Evolutionary conservation across 1,140 invertebrate genomes (phyloP), one percentile per base, ranked within the genome.

Genomic region (Apis dorsata): DNA sequence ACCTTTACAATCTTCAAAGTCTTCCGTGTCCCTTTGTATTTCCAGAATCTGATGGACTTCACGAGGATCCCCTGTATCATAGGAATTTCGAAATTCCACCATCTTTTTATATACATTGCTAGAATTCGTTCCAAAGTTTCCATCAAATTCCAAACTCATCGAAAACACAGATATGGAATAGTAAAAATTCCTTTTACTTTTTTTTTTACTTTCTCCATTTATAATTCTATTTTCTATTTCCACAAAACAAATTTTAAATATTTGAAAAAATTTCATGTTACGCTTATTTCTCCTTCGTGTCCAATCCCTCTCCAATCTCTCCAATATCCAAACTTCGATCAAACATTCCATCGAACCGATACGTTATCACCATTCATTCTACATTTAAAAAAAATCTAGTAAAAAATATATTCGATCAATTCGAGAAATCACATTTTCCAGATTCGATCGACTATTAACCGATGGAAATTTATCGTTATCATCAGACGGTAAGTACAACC

Each of bases 391-490:
- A 28, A 28, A 28, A 28, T 24, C 24, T 24, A 24, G 24, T 24
- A 28, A 3, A 12, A 17, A 7, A 28, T 65, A 15, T 65, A 34
- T 8, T 34, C n/a, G 63, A 1, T n/a, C 63, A 28, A 28, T 28
- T 28, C 28, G 28, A 28, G 28, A 28, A 60, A 19, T 44, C 71
- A 15, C 19, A 51, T 68, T 53, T 81, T 60, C 62, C 60, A 53
- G 60, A 9, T 1, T 12, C 34, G n/a, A 0, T 4, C 34, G 34
- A n/a, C 15, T 69, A 60, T 77, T 53, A 81, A 76, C 44, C 44
- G 80, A 11, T 17, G 59, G 59, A 75, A 59, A 81, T 75, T 81
- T 75, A 81, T 75, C 21, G 62, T 19, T 9, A 44, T 72, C 21
- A 59, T 73, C 60, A 24, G 19, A 11, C 28, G 60, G 53, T 15